These are phyloP conservation scores for Macrotis lagotis DNA, from an alignment of 2,113 vertebrate genomes.

Conservation along the genomic window DNA sequence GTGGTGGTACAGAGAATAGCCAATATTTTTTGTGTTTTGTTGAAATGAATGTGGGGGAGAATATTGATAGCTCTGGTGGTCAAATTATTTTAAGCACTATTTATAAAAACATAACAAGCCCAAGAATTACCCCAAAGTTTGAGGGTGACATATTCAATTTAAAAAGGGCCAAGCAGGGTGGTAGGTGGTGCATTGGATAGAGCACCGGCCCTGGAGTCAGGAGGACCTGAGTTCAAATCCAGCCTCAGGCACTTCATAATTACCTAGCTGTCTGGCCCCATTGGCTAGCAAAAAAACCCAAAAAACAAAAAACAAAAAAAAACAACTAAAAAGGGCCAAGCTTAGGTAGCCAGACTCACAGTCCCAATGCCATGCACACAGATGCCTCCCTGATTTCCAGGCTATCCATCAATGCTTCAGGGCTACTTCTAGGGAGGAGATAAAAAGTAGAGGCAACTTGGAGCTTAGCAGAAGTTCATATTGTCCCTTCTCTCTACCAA, in stretches of 20 bases:
- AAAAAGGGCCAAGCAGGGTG: no score
- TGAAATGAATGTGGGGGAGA: slow-evolving; percentile 61
- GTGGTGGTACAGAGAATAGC: neutral
- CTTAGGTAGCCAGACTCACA: neutral
- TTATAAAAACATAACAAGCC: slow-evolving; percentile 46
- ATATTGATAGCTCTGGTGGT: slow-evolving; percentile 61
- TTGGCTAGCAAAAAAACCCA: no score
- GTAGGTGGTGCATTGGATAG: no score
- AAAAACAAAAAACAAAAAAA: no score
- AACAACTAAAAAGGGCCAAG: no score
- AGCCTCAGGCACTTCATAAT: no score
- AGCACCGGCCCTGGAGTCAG: no score
- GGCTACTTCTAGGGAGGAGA: neutral
- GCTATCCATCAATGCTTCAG: slow-evolving; percentile 2
- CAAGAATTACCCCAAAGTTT: neutral
- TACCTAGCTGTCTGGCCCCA: no score
- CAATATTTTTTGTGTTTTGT: slow-evolving; percentile 41
- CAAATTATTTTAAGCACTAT: slow-evolving; percentile 51
- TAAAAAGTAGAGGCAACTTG: neutral
- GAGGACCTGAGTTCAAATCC: no score
- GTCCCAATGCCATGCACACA: neutral
- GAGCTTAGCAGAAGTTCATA: neutral
- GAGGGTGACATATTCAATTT: neutral
- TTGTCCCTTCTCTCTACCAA: neutral
- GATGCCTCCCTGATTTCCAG: neutral